A percentile compares a stretch with the other conserved stretches of the same genome.
These are phyloP conservation scores for Lytechinus pictus DNA, from an alignment of 35 echinoderm and acorn worm genomes.

Conservation along the genomic window DNA sequence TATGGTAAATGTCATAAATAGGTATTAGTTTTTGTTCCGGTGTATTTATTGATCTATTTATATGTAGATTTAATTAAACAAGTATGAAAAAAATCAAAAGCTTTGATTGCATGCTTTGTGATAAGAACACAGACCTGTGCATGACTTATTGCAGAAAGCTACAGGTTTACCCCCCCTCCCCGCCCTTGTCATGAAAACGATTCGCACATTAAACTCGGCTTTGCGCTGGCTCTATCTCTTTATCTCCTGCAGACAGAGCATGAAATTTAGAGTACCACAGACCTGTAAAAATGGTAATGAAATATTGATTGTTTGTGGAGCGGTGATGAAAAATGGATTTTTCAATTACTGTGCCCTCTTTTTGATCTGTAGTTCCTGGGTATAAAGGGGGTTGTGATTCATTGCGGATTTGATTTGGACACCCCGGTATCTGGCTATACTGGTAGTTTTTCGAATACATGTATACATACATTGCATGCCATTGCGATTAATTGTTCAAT, in stretches of 20 bases:
- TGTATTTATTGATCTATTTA: too few relatives aligned
- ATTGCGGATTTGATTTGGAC: background rate
- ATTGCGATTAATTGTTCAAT: background rate
- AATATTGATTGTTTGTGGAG: constrained; percentile 36
- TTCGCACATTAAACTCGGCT: background rate
- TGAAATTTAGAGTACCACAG: constrained; percentile 6
- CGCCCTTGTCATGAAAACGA: background rate
- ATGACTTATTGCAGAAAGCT: background rate
- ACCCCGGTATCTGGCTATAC: background rate
- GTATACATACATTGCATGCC: background rate
- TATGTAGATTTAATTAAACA: too few relatives aligned
- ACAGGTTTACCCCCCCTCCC: background rate
- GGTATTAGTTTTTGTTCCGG: too few relatives aligned
- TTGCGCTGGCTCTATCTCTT: background rate
- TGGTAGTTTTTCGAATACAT: too few relatives aligned
- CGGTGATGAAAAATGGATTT: constrained; percentile 42
- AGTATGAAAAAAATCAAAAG: too few relatives aligned
- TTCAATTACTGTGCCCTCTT: constrained; percentile 16
- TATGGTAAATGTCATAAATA: too few relatives aligned
- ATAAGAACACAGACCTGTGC: background rate
- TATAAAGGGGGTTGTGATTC: background rate
- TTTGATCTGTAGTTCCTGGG: background rate
- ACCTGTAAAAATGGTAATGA: constrained; percentile 20
- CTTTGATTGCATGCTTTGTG: background rate
- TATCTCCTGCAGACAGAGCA: background rate